Evolutionary conservation across 2,797 vertebrate species (phyloP), one percentile per base, ranked within the genome.

Genomic region (Pempheris klunzingeri): DNA sequence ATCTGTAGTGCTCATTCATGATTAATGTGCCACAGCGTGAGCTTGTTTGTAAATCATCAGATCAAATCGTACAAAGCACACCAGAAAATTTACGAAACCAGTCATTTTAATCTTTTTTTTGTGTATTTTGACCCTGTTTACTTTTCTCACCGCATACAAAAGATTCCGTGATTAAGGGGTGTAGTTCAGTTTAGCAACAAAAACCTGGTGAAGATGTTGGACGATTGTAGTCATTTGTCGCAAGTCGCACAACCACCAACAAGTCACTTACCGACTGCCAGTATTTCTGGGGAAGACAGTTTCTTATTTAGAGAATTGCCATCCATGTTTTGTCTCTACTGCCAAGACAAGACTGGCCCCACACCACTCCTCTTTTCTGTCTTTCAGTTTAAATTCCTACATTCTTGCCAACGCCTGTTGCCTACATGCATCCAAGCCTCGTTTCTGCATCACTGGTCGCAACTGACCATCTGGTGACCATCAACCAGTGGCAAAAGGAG

Each of bases 11-110:
- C 60, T 54, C 38, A 50, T 60, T 14, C 13, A 28, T 50, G 13
- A 75, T 54, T 39, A 50, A 80, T 65, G 53, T 9, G 18, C 58
- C 62, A 54, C 62, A 67, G 71, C 50, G 54, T 36, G 15, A 52
- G 54, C 44, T 52, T 70, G 55, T 47, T 62, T 63, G 20, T 24
- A 43, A 15, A 57, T 74, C 43, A 50, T 74, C 47, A 43, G 26
- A 34, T 53, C 7, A 43, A 63, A 58, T 54, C 38, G 53, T 71
- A 55, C 24, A 43, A 66, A 34, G 57, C 15, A 24, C 47, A 71
- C 28, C 28, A 61, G 26, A 11, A 54, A 39, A 49, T 22, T n/a
- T 2, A 53, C 20, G 24, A 55, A 55, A 43, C 62, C 15, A 7
- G 36, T 28, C 22, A 34, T 58, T 11, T 3, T 41, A 49, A 34